Evolutionary conservation across 1,140 invertebrate species (phyloP), one percentile per base, ranked within the genome.

Genomic region (Drosophila orosa): DNA sequence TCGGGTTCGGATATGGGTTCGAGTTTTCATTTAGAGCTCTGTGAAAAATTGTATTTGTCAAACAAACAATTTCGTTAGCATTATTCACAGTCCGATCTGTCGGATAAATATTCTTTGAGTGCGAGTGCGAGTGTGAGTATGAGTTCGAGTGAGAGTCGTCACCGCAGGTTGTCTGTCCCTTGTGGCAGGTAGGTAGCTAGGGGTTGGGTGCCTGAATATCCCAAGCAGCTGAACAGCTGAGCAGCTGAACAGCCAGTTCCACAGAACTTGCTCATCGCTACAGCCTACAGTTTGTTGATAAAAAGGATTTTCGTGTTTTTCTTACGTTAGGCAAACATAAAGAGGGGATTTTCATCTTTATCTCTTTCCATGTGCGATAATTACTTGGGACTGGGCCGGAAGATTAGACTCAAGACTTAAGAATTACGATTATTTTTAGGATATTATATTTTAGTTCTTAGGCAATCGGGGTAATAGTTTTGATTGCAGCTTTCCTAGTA

Each of bases 281-380:
- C 40, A 56, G 61, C 33, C 25, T 24, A 25, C 22, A 45, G 42
- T 48, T 61, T 57, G 76, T 15, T 74, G 81, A 85, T 77, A 78
- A 81, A 80, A 81, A 74, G 74, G 82, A 81, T 85, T 77, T 78
- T 52, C 48, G 45, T 81, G 81, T 84, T 84, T 74, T 80, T 80
- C 72, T 56, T 72, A 56, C 71, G 54, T 83, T 79, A 19, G 45
- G 40, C 31, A 61, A 33, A 50, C 31, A 60, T 61, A 80, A 65
- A 56, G n/a, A 45, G 60, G 58, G 48, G 44, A 31, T 42, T 44
- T 15, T 29, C 13, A 13, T 29, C 13, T 9, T 29, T 35, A 22
- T 42, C 27, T 42, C 19, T 31, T 10, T 24, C 22, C 31, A 22
- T n/a, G 13, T n/a, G 17, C 35, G 33, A 39, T 22, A 29, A 27